Conservation (phyloP, 2,113 vertebrate species). For the Sitta europaea region DNA sequence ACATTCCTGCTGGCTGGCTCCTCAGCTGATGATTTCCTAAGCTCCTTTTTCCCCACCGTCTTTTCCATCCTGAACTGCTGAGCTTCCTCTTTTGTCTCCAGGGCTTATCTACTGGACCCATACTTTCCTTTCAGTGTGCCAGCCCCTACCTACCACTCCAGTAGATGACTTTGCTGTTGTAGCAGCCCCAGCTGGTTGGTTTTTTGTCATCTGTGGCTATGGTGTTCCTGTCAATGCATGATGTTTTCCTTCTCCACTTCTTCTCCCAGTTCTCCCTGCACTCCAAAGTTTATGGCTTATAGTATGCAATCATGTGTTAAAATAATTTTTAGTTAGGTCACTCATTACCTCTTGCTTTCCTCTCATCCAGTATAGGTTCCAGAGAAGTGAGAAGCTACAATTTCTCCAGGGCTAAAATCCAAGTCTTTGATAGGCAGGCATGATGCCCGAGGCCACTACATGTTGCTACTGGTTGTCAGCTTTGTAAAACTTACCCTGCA, state of each 20-base stretch:
- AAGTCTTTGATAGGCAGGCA: conserved; percentile 54
- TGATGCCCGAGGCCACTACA: conserved; percentile 10
- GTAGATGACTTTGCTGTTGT: background rate
- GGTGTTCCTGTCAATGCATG: background rate
- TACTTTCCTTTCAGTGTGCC: background rate
- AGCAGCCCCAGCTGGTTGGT: background rate
- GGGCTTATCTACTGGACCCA: background rate
- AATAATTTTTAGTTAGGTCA: conserved; percentile 10
- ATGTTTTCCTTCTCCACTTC: background rate
- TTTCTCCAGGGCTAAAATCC: conserved; percentile 63
- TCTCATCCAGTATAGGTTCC: background rate
- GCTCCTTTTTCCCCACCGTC: background rate
- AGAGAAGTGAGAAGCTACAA: conserved; percentile 26
- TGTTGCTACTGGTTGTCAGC: conserved; percentile 55
- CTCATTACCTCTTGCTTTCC: conserved; percentile 11
- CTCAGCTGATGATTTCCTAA: background rate
- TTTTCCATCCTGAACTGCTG: background rate
- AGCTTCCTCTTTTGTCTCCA: background rate
- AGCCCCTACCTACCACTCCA: background rate
- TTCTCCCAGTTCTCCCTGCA: background rate
- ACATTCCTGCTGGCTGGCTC: background rate
- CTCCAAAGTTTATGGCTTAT: background rate
- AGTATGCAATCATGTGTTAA: background rate
- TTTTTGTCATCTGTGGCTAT: background rate
- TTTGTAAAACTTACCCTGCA: conserved; percentile 37